Evolutionary conservation across 1,140 invertebrate species (phyloP), one percentile per base, ranked within the genome.

Genomic region (Brachionus rubens): DNA sequence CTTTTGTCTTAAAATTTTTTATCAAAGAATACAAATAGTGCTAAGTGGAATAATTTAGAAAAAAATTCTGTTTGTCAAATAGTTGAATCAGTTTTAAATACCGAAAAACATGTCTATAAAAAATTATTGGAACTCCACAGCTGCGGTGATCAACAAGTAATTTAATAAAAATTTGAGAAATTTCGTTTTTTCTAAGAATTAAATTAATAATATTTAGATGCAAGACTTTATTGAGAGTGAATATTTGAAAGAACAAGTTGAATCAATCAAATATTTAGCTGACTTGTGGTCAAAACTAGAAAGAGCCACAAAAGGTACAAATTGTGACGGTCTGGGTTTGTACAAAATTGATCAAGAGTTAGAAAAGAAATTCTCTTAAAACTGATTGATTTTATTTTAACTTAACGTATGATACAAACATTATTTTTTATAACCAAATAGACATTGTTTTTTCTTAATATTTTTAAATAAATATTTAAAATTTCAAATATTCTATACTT

Each of bases 241-340:
- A 50, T 70, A 48, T 21, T 47, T 70, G 41, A 47, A 70, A 28
- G 67, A 70, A 50, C 67, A 70, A 70, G 67, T 70, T 33, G 67
- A 41, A n/a, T n/a, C n/a, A n/a, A n/a, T n/a, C n/a, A n/a, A n/a
- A n/a, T n/a, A n/a, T n/a, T n/a, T n/a, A n/a, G 26, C 67, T 50
- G 67, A 70, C 33, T 36, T 70, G 41, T 70, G 43, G 41, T 48
- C 67, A 9, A 70, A 41, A 48, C 41, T 70, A 10, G 67, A 70
- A 50, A 70, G 67, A 70, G 33, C 47, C 21, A 70, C 67, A n/a
- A 70, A 47, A 19, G 33, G 19, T 12, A 1, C 43, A 1, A 12
- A 46, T 28, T 70, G 67, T 16, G 67, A 70, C 33, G 67, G 67
- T n/a, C 26, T 70, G 41, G 67, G 67, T 10, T 28, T 70, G 1